Evolutionary conservation across 1,140 invertebrate species (phyloP).

Genomic region (Formica selysi): DNA sequence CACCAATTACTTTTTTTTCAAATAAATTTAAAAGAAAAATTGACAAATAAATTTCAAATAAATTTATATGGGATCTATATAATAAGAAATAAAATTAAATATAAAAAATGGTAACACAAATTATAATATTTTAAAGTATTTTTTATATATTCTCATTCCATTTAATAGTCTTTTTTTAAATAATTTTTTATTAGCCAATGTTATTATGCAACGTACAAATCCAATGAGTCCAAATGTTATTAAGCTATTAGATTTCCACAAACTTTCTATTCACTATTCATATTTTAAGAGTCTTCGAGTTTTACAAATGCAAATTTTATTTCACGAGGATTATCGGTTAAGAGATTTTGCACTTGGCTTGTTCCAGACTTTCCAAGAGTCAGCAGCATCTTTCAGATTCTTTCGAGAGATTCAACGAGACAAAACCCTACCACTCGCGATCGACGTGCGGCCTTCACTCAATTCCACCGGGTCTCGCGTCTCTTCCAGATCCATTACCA

Average conservation of each 20-base stretch:
- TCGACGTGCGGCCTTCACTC: constrained; percentile 82
- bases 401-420: constrained; percentile 82
- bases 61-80: background rate
- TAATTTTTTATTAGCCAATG: background rate
- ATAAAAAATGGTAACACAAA: background rate
- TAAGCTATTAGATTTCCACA: background rate
- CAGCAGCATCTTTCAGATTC: constrained; percentile 84
- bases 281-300: background rate
- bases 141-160: background rate
- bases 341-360: background rate
- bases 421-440: constrained; percentile 79
- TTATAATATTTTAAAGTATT: background rate
- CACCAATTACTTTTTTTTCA: background rate
- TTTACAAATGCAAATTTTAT: constrained; percentile 24
- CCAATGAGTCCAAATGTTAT: background rate
- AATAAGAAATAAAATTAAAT: constrained; percentile 19
- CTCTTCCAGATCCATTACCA: constrained; percentile 77
- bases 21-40: too few relatives aligned
- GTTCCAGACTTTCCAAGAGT: constrained; percentile 84
- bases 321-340: background rate
- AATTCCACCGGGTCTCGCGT: constrained; percentile 71
- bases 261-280: background rate
- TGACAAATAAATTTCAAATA: background rate
- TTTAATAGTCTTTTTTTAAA: background rate
- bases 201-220: background rate